These are phyloP conservation scores for Patiria pectinifera DNA, from an alignment of 53 echinoderm and acorn worm species.

Conservation along the genomic window DNA sequence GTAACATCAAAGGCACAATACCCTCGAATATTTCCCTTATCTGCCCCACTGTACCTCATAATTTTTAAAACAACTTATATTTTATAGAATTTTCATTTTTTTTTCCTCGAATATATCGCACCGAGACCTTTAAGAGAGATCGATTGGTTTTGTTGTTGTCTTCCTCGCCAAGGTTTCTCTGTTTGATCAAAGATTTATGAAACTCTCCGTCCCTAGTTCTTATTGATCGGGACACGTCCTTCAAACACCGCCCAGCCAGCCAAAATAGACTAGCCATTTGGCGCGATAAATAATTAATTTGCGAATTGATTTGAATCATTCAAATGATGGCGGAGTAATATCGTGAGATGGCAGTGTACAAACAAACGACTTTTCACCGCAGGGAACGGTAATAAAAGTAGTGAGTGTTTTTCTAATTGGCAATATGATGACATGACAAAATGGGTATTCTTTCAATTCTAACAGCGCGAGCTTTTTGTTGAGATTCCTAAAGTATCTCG, in stretches of 20 bases:
- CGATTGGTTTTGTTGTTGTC: not conserved
- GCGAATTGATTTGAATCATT: not conserved
- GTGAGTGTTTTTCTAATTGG: not conserved
- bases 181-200: conserved; percentile 1
- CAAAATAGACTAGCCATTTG: conserved; percentile 24
- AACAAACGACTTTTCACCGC: not conserved
- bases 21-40: too few relatives aligned
- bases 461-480: too few relatives aligned
- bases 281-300: conserved; percentile 10
- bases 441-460: too few relatives aligned
- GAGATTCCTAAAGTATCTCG: too few relatives aligned
- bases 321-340: not conserved
- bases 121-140: not conserved
- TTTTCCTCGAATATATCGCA: too few relatives aligned
- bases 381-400: too few relatives aligned
- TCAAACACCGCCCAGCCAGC: not conserved
- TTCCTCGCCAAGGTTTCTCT: not conserved
- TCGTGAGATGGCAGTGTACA: not conserved
- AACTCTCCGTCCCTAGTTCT: not conserved
- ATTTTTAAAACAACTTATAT: too few relatives aligned
- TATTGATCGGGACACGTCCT: not conserved
- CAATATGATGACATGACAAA: too few relatives aligned
- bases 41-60: too few relatives aligned
- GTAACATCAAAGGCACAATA: too few relatives aligned
- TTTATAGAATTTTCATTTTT: too few relatives aligned